phyloP scores from a whole-genome alignment of 1,140 invertebrate species.

The Drosophila malerkotliana region DNA sequence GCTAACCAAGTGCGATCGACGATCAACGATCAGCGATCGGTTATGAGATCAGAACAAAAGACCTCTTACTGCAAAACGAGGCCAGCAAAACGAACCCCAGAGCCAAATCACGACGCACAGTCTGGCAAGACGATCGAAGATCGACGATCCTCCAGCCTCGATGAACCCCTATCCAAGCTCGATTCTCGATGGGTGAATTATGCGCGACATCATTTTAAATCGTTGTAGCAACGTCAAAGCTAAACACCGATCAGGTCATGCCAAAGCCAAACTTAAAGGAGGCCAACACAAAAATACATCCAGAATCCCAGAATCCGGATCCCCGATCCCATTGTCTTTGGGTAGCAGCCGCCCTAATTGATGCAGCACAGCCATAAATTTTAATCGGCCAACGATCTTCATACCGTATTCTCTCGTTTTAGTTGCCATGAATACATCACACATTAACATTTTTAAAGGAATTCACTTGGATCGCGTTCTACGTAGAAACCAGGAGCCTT shows the following conservation, averaged over 20 bases:
- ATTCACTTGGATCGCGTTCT: too few species aligned
- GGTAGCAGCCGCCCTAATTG: constrained; percentile 75
- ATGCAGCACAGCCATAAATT: constrained; percentile 79
- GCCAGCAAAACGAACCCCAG: constrained; percentile 21
- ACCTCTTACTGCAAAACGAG: constrained; percentile 75
- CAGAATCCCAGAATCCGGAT: constrained; percentile 5
- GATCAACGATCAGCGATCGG: constrained; percentile 53
- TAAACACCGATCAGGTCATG: constrained; percentile 77
- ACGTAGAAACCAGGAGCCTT: too few species aligned
- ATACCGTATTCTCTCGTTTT: constrained; percentile 15
- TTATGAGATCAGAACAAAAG: constrained; percentile 81
- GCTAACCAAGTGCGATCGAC: constrained; percentile 58
- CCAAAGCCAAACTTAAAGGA: background rate
- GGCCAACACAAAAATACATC: constrained; percentile 20
- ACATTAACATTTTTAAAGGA: background rate
- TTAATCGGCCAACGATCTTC: constrained; percentile 42
- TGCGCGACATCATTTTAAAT: constrained; percentile 83
- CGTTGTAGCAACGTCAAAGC: constrained; percentile 78
- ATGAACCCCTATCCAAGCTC: constrained; percentile 14
- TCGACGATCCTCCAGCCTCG: constrained; percentile 26
- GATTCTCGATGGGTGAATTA: constrained; percentile 70
- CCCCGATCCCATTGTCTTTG: constrained; percentile 55
- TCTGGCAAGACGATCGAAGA: constrained; percentile 61
- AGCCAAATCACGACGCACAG: constrained; percentile 67
- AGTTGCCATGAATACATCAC: constrained; percentile 71